A percentile compares a stretch with the other conserved stretches of the same genome.
Conservation (phyloP, 1,140 invertebrate species). For the Microvelia longipes region DNA sequence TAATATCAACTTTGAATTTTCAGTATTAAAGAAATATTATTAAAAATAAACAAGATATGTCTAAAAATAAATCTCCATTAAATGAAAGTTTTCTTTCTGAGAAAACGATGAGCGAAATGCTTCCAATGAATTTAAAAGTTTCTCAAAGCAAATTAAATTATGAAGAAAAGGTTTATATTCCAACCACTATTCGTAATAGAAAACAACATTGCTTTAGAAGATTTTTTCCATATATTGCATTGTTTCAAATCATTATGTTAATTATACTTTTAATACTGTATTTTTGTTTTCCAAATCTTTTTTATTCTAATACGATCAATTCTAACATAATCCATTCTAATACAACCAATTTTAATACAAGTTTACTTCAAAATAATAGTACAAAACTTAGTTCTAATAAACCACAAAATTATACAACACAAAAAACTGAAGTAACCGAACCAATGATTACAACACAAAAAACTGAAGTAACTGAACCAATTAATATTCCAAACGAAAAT, state of each 20-base stretch:
- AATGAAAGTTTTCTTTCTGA: not conserved
- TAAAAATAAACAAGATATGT: not conserved
- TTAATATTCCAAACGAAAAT: not conserved
- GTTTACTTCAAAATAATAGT: not conserved
- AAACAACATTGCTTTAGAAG: not conserved
- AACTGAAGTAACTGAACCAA: not conserved
- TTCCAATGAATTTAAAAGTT: not conserved
- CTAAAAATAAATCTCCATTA: not conserved
- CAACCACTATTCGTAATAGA: not conserved
- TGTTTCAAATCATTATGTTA: not conserved
- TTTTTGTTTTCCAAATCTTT: not conserved
- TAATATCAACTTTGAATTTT: not conserved
- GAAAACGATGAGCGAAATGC: not conserved
- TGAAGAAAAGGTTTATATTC: not conserved
- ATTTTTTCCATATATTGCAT: not conserved
- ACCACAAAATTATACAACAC: not conserved
- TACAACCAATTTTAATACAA: not conserved
- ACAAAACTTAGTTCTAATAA: not conserved
- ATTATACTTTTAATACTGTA: not conserved
- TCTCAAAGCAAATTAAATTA: not conserved
- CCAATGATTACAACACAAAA: not conserved
- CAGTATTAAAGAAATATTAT: not conserved
- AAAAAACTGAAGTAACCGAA: not conserved
- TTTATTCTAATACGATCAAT: not conserved
- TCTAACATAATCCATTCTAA: not conserved